A percentile compares a stretch with the other conserved stretches of the same genome.
Evolutionary conservation across 2,888 invertebrate species (phyloP).

Genomic region (Invenusta paracnida): DNA sequence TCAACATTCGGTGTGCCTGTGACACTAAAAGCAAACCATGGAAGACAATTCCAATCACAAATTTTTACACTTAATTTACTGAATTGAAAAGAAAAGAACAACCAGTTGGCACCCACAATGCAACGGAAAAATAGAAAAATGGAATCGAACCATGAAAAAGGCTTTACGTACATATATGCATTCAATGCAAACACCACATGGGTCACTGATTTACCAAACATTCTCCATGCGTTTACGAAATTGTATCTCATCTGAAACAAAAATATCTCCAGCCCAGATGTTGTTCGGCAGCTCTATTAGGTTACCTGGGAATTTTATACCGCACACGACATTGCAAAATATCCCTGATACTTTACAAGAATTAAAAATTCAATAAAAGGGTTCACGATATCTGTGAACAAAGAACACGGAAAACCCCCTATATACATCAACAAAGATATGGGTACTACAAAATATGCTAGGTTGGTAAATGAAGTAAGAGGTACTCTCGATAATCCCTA

Average conservation of each 20-base stretch:
- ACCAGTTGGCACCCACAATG: constrained; percentile 14
- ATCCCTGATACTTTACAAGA: constrained; percentile 21
- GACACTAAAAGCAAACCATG: constrained; percentile 4
- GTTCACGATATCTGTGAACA: neutral
- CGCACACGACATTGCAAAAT: constrained; percentile 20
- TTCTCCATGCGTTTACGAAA: constrained; percentile 1
- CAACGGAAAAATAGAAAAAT: constrained; percentile 9
- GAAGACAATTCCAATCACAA: constrained; percentile 20
- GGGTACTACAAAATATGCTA: neutral
- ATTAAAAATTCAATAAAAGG: constrained; percentile 21
- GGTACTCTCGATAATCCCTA: constrained; percentile 23
- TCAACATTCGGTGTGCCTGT: constrained; percentile 19
- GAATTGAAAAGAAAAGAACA: constrained; percentile 16
- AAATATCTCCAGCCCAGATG: neutral
- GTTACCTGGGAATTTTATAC: constrained; percentile 13
- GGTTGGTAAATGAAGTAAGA: neutral
- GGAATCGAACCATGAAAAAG: neutral
- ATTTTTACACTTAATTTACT: neutral
- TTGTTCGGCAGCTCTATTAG: constrained; percentile 9
- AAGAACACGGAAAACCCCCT: neutral
- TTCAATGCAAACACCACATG: constrained; percentile 3
- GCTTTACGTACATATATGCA: neutral
- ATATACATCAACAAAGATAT: constrained; percentile 26
- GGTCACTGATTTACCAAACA: constrained; percentile 10
- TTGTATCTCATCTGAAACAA: neutral